phyloP scores from a whole-genome alignment of 2,113 vertebrate genomes.

The Thamnaconus septentrionalis region DNA sequence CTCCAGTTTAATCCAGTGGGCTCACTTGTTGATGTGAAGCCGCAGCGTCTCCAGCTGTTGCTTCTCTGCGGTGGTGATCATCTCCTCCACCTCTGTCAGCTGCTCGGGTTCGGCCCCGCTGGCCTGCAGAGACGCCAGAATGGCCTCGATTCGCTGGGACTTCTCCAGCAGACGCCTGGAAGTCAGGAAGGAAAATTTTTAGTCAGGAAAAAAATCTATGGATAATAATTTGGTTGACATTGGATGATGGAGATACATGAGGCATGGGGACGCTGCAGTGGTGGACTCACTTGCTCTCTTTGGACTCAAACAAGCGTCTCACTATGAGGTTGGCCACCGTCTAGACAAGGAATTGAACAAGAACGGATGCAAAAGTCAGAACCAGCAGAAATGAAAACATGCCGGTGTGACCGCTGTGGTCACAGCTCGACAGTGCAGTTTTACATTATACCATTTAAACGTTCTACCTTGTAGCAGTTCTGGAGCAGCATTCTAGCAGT shows the following conservation, averaged over 20 bases:
- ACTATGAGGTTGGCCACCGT: slow-evolving; percentile 91
- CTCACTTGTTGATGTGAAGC: slow-evolving; percentile 91
- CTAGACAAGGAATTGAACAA: slow-evolving; percentile 65
- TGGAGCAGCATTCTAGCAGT: slow-evolving; percentile 87
- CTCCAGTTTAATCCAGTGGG: background rate
- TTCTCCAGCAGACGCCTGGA: slow-evolving; percentile 91
- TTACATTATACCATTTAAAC: background rate
- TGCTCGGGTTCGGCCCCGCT: slow-evolving; percentile 85
- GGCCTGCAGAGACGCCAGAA: slow-evolving; percentile 91
- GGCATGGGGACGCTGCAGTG: background rate
- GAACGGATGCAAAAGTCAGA: slow-evolving; percentile 1
- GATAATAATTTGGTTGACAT: no score
- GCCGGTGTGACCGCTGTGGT: background rate
- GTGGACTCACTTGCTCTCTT: slow-evolving; percentile 91
- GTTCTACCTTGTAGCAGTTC: slow-evolving; percentile 87
- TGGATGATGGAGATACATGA: background rate
- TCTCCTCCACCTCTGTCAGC: slow-evolving; percentile 94
- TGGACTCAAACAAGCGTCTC: slow-evolving; percentile 86
- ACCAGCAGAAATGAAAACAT: background rate
- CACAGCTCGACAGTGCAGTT: background rate
- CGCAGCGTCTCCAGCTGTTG: slow-evolving; percentile 89
- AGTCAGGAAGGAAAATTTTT: slow-evolving; percentile 14
- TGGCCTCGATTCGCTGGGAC: slow-evolving; percentile 94
- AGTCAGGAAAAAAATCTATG: no score
- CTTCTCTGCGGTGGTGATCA: slow-evolving; percentile 90